Conservation (phyloP, 1,140 invertebrate species). For the Papilio machaon region DNA sequence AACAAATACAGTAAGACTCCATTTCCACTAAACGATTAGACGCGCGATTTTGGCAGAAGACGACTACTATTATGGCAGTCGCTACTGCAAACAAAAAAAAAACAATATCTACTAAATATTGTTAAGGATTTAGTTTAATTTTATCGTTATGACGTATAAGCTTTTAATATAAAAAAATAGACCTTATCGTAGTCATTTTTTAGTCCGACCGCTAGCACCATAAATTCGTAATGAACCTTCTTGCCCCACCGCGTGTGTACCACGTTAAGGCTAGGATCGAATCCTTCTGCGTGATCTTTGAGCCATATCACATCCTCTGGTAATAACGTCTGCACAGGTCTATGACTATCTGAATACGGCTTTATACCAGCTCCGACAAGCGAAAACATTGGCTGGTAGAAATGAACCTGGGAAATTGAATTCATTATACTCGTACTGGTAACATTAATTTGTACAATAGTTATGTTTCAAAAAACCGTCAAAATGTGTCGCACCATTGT, state of each 20-base stretch:
- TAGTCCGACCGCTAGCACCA: conserved; percentile 92
- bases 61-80: no score
- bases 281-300: conserved; percentile 86
- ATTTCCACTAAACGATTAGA: neutral
- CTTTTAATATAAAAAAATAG: neutral
- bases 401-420: conserved; percentile 87
- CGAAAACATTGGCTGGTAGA: conserved; percentile 97
- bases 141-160: neutral
- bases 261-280: conserved; percentile 89
- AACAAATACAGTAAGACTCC: conserved; percentile 40
- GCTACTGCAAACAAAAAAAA: no score
- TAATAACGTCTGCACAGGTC: conserved; percentile 86
- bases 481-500: no score
- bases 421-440: conserved; percentile 16
- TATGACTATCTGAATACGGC: conserved; percentile 84
- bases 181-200: conserved; percentile 91
- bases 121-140: no score
- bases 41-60: no score
- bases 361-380: conserved; percentile 94
- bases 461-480: no score
- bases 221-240: conserved; percentile 89
- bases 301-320: conserved; percentile 91
- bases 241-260: conserved; percentile 87
- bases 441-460: conserved; percentile 30
- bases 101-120: no score